These are phyloP conservation scores for Cassiopea andromeda DNA, from an alignment of 30 jellyfish, hydroid and myxozoan species.

Conservation along the genomic window DNA sequence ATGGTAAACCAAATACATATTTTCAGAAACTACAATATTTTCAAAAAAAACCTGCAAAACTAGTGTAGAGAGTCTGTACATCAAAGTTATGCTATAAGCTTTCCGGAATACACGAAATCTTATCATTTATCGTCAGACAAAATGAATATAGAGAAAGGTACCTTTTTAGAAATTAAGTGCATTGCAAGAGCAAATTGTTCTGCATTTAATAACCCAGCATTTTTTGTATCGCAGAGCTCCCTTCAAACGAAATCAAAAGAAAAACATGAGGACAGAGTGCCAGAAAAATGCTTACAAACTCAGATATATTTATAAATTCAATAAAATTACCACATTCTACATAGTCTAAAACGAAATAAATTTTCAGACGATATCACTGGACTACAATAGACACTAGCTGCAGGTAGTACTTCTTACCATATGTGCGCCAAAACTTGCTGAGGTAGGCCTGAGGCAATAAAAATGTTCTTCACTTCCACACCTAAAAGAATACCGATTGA, in stretches of 20 bases:
- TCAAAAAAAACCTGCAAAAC: no score
- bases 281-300: no score
- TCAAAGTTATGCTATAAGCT: no score
- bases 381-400: no score
- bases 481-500: slow-evolving; percentile 51
- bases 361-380: no score
- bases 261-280: no score
- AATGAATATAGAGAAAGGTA: slow-evolving; percentile 12
- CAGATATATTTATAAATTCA: background rate
- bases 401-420: slow-evolving; percentile 68
- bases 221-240: slow-evolving; percentile 89
- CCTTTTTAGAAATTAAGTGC: slow-evolving; percentile 85
- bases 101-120: background rate
- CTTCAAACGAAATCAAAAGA: slow-evolving; percentile 32
- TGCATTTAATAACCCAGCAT: slow-evolving; percentile 81
- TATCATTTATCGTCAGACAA: background rate
- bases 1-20: no score
- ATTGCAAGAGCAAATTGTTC: slow-evolving; percentile 96
- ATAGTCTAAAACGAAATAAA: no score
- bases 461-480: slow-evolving; percentile 77
- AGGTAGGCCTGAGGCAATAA: slow-evolving; percentile 88
- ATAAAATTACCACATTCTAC: background rate
- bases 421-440: slow-evolving; percentile 90
- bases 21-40: no score
- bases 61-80: no score